Percentiles rank a stretch among this genome's conserved stretches.
These are phyloP conservation scores for Phenganax stokvisi DNA, from an alignment of 92 coral and sea anemone genomes.

Conservation along the genomic window DNA sequence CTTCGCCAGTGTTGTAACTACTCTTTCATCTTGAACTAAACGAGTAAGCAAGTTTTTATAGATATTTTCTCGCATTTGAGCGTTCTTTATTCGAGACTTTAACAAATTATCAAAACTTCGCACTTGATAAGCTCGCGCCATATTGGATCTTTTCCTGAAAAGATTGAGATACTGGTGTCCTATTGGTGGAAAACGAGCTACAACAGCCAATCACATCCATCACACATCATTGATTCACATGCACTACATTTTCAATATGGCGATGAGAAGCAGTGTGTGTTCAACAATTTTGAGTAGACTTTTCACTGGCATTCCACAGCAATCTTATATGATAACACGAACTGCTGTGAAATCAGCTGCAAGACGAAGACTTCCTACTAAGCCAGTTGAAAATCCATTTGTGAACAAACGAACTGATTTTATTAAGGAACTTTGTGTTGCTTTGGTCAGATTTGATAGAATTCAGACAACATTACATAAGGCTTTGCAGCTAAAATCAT, in stretches of 20 bases:
- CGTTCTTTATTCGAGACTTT: slow-evolving; percentile 75
- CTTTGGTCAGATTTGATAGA: slow-evolving; percentile 82
- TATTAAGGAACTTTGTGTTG: slow-evolving; percentile 70
- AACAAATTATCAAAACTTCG: slow-evolving; percentile 81
- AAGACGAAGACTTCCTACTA: slow-evolving; percentile 77
- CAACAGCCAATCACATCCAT: slow-evolving; percentile 10
- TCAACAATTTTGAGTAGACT: slow-evolving; percentile 10
- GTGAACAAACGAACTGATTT: slow-evolving; percentile 83
- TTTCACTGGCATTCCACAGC: slow-evolving; percentile 6
- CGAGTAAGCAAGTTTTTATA: slow-evolving; percentile 90
- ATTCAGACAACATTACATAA: slow-evolving; percentile 87
- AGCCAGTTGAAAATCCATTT: slow-evolving; percentile 66
- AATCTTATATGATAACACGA: not conserved
- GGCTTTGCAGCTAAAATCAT: slow-evolving; percentile 81
- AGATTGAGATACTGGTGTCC: not conserved
- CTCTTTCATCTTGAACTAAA: slow-evolving; percentile 91
- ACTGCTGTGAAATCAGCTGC: slow-evolving; percentile 65
- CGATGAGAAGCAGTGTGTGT: not conserved
- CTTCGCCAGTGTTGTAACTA: slow-evolving; percentile 86
- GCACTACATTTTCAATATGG: slow-evolving; percentile 16
- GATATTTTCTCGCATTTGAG: slow-evolving; percentile 69
- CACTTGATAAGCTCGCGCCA: slow-evolving; percentile 88
- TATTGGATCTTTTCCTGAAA: slow-evolving; percentile 38
- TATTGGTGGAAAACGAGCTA: not conserved
- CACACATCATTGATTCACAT: not conserved